Base-by-base conservation (phyloP, 2,797 vertebrate species). In the Coilia nasus region DNA sequence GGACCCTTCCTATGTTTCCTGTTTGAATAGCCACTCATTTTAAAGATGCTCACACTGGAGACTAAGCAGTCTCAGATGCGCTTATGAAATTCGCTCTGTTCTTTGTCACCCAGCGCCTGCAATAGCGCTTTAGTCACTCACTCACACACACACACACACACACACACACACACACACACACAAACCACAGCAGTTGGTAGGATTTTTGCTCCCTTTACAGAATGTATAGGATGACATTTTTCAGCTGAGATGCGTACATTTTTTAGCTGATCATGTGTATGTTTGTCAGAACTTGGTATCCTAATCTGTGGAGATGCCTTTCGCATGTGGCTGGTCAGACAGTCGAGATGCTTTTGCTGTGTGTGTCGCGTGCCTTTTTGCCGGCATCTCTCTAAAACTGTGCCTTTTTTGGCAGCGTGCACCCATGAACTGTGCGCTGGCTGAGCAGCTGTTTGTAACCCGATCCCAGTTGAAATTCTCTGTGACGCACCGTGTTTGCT, bases 361-460 rank as follows among this genome's bases (percentile, higher is more conserved):
- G 35, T 41, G 17, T 54, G 50, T 44, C 12, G 71, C 25, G 14
- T 50, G 17, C 56, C 56, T 59, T 35, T 64, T n/a, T 31, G 83
- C 75, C 64, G 50, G 62, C 62, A 44, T 78, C 71, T 64, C 60
- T 44, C 71, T 82, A 64, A 59, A 81, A 60, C 81, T 54, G 31
- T 50, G 85, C 31, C 60, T 59, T 14, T 82, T 84, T 78, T 81
- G 78, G 84, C 71, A 41, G n/a, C 44, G 0, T 23, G 62, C 59
- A 4, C 81, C 71, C 71, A 78, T 78, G 71, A 10, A 10, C 71
- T 78, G 71, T 78, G 71, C 31, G 44, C 64, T 85, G 44, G 71
- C 57, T 64, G 44, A 83, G 83, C 84, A 84, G 86, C 86, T 84
- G 85, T 83, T 41, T 2, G 78, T 85, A 90, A 89, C 83, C 81